Evolutionary conservation across 2,113 vertebrate species (phyloP).

Genomic region (Glaucidium brasilianum): DNA sequence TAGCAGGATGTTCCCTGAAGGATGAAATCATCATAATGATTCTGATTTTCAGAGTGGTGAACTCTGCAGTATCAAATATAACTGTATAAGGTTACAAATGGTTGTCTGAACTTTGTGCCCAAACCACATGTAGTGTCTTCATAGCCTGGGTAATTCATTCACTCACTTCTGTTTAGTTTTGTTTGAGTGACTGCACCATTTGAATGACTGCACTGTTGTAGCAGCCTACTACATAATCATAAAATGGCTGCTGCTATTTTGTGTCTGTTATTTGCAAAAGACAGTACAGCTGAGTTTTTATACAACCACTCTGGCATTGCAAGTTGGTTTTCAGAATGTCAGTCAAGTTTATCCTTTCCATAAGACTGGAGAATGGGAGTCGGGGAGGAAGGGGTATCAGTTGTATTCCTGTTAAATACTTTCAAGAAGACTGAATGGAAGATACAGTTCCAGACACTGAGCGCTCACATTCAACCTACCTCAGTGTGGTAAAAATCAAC

Average conservation of each 20-base stretch:
- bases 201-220: not conserved
- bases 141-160: not conserved
- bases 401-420: not conserved
- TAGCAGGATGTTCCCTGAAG: not conserved
- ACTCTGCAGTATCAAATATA: not conserved
- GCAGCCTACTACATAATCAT: not conserved
- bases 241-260: not conserved
- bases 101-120: not conserved
- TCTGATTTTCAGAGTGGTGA: not conserved
- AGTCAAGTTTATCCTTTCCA: not conserved
- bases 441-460: not conserved
- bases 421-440: not conserved
- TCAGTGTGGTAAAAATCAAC: not conserved
- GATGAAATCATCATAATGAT: not conserved
- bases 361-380: not conserved
- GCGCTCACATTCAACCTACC: not conserved
- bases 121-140: not conserved
- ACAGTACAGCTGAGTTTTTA: not conserved
- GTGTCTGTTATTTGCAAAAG: not conserved
- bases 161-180: not conserved
- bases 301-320: not conserved
- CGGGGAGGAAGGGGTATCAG: not conserved
- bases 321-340: not conserved
- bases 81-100: not conserved
- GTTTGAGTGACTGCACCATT: not conserved